Evolutionary conservation across 2,113 vertebrate genomes (phyloP).

Genomic region (Periophthalmus modestus): DNA sequence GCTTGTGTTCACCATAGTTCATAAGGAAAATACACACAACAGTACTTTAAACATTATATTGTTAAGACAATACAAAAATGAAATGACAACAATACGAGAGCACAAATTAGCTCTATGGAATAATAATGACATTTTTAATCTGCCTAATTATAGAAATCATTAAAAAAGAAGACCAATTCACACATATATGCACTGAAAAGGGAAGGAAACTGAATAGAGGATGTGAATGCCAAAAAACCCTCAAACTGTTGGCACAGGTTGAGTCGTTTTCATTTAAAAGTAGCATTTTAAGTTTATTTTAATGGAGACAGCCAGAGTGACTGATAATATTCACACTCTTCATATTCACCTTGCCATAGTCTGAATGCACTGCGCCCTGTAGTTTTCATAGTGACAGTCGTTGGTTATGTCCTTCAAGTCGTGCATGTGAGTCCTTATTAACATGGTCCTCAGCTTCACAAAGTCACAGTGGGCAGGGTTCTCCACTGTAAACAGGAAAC

Average conservation of each 20-base stretch:
- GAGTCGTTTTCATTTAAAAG: too few species aligned
- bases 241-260: too few species aligned
- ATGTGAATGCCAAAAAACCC: too few species aligned
- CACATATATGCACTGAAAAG: too few species aligned
- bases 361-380: conserved; percentile 72
- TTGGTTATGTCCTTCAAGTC: conserved; percentile 76
- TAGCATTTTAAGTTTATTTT: background rate
- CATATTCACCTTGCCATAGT: conserved; percentile 63
- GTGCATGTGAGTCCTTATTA: conserved; percentile 75
- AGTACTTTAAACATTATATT: background rate
- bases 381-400: conserved; percentile 76
- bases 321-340: background rate
- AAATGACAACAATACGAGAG: background rate
- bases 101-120: background rate
- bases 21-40: background rate
- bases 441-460: conserved; percentile 72
- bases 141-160: too few species aligned
- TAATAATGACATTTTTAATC: too few species aligned
- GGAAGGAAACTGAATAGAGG: too few species aligned
- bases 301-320: background rate
- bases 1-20: background rate
- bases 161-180: too few species aligned
- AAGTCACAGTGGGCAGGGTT: conserved; percentile 76
- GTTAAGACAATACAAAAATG: background rate
- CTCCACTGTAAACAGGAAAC: conserved; percentile 58